Evolutionary conservation across 64 coral and sea anemone genomes (phyloP).

Genomic region (Astreopora myriophthalma): DNA sequence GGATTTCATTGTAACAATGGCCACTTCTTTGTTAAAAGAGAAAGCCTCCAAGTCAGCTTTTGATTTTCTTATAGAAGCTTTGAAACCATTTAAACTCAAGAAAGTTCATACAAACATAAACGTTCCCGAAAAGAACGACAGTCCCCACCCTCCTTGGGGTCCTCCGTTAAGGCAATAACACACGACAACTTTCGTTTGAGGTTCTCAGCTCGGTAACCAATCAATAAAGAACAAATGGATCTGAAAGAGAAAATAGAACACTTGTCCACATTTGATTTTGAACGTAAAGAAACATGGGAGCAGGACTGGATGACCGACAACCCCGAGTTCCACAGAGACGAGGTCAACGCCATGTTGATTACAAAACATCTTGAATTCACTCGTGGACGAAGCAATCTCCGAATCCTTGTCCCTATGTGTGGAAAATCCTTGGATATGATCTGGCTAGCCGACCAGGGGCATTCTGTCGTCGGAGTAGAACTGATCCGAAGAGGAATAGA

Average conservation of each 20-base stretch:
- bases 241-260: constrained; percentile 4
- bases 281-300: constrained; percentile 39
- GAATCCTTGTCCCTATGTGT: constrained; percentile 74
- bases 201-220: background rate
- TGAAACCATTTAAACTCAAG: too few species aligned
- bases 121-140: background rate
- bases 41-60: too few species aligned
- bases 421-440: constrained; percentile 83
- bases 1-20: too few species aligned
- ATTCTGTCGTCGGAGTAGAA: constrained; percentile 72
- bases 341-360: constrained; percentile 57
- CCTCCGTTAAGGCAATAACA: too few species aligned
- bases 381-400: constrained; percentile 6
- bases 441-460: constrained; percentile 81
- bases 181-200: too few species aligned
- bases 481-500: constrained; percentile 47
- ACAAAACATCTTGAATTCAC: constrained; percentile 69
- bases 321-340: constrained; percentile 43
- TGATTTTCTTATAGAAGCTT: too few species aligned
- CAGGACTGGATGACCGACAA: constrained; percentile 36
- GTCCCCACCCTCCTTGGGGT: background rate
- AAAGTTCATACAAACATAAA: too few species aligned
- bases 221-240: background rate
- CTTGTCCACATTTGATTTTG: background rate
- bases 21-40: too few species aligned